A percentile compares a stretch with the other conserved stretches of the same genome.
Conservation (phyloP, 2,113 vertebrate genomes). For the Zapornia atra region DNA sequence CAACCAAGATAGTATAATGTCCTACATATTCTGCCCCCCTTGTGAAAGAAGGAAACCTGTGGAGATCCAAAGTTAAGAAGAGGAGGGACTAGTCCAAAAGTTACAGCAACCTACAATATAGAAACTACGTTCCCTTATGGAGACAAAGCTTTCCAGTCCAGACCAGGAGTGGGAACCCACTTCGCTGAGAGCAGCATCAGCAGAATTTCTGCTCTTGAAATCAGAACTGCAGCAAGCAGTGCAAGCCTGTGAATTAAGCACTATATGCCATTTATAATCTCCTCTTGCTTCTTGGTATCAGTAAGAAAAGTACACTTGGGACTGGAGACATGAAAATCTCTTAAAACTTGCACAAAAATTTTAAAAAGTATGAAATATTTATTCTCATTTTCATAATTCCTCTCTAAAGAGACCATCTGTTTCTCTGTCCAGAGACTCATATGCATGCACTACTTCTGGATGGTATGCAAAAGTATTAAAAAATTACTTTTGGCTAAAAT, state of each 20-base stretch:
- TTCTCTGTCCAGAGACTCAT: constrained; percentile 8
- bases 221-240: not conserved
- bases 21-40: not conserved
- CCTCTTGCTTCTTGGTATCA: not conserved
- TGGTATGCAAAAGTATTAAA: not conserved
- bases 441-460: not conserved
- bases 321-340: not conserved
- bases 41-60: not conserved
- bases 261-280: not conserved
- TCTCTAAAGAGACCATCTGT: constrained; percentile 37
- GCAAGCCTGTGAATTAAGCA: not conserved
- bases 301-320: not conserved
- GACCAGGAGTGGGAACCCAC: not conserved
- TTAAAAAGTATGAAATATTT: constrained; percentile 30
- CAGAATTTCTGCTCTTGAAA: not conserved
- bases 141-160: not conserved
- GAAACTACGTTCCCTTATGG: not conserved
- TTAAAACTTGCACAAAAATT: not conserved
- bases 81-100: not conserved
- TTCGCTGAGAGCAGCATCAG: not conserved
- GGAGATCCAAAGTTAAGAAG: not conserved
- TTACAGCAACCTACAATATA: not conserved
- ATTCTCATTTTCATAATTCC: constrained; percentile 38
- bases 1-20: not conserved
- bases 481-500: not conserved